phyloP scores from a whole-genome alignment of 2,888 invertebrate species.

The Griposia aprilina region DNA sequence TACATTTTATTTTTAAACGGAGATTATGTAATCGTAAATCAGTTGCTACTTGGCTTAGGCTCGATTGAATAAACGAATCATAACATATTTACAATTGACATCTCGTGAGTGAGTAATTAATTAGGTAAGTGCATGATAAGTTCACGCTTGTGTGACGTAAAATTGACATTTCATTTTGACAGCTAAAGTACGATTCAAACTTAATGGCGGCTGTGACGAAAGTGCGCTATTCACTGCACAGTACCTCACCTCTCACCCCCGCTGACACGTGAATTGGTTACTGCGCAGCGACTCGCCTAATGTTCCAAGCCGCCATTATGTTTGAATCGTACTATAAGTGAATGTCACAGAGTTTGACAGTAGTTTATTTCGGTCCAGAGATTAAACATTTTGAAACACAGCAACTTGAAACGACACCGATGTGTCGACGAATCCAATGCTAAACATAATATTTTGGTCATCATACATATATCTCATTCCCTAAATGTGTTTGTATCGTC shows the following conservation, averaged over 20 bases:
- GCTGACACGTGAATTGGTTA: too few relatives aligned
- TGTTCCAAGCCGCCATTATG: too few relatives aligned
- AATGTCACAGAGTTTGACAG: constrained; percentile 13
- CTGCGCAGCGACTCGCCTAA: too few relatives aligned
- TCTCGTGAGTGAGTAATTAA: neutral
- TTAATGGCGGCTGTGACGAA: too few relatives aligned
- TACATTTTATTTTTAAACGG: neutral
- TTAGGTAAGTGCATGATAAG: neutral
- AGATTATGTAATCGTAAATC: constrained; percentile 16
- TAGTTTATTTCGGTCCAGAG: neutral
- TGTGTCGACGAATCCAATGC: neutral
- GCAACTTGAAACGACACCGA: neutral
- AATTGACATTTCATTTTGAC: constrained; percentile 26
- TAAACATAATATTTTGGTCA: neutral
- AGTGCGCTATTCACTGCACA: too few relatives aligned
- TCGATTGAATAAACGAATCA: constrained; percentile 14
- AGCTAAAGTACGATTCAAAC: neutral
- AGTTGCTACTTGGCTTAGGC: neutral
- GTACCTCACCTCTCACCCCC: too few relatives aligned
- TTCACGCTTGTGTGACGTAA: neutral
- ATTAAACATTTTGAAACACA: neutral
- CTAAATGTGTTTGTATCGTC: neutral
- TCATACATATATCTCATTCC: neutral
- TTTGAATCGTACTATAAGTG: neutral
- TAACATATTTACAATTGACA: neutral